Percentiles rank a stretch among this genome's conserved stretches.
These are phyloP conservation scores for Drosophila pseudoananassae DNA, from an alignment of 1,140 invertebrate genomes.

Conservation along the genomic window DNA sequence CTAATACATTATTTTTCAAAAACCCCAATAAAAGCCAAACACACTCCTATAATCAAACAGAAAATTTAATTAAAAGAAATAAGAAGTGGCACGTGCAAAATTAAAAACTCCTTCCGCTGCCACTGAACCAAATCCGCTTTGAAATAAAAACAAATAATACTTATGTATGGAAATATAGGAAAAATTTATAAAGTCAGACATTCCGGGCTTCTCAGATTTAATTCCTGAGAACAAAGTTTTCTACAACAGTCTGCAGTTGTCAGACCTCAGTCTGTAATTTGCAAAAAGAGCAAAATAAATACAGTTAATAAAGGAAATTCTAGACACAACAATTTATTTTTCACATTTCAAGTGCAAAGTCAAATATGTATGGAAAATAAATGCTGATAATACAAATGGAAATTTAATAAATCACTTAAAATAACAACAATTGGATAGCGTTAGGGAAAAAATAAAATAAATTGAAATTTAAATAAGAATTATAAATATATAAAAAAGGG, in stretches of 20 bases:
- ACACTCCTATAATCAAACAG: no score
- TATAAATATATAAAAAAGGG: neutral
- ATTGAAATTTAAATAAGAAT: neutral
- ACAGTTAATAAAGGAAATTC: conserved; percentile 47
- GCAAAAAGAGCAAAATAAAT: conserved; percentile 1
- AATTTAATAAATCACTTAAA: conserved; percentile 28
- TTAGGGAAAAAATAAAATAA: neutral
- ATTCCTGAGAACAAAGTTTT: conserved; percentile 56
- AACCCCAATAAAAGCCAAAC: no score
- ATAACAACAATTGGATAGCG: conserved; percentile 1
- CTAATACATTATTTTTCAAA: no score
- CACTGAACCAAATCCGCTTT: neutral
- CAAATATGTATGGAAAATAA: conserved; percentile 7
- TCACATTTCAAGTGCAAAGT: conserved; percentile 53
- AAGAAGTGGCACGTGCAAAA: conserved; percentile 40
- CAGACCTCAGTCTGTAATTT: neutral
- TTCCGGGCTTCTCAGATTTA: conserved; percentile 60
- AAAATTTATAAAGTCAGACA: conserved; percentile 41
- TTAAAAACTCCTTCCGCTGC: conserved; percentile 26
- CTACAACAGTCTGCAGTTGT: neutral
- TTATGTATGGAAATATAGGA: neutral
- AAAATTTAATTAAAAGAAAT: neutral
- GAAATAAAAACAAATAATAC: conserved; percentile 1
- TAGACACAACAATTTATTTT: conserved; percentile 35
- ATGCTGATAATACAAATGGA: conserved; percentile 37